Evolutionary conservation across 2,113 vertebrate species (phyloP), one percentile per base, ranked within the genome.

Genomic region (Mustela lutreola): DNA sequence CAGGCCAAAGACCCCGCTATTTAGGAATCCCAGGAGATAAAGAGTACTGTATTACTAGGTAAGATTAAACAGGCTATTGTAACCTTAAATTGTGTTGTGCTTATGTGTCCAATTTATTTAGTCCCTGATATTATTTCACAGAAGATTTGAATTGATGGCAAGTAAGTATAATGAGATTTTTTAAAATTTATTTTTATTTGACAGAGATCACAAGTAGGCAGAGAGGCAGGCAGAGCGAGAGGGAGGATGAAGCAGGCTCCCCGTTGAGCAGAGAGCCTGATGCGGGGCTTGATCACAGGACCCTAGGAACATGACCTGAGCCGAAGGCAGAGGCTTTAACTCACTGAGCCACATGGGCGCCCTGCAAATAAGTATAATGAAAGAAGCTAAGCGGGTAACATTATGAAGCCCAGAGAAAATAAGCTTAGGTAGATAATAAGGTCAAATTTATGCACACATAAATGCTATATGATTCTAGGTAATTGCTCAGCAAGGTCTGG

Each of bases 21-120:
- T 97, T 99, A 73, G 99, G 98, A 63, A 97, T 99, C 97, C 99
- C 99, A 22, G 99, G 99, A 98, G 99, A 99, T 98, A 99, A 99
- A 92, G 99, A 99, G 94, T 98, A 99, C 98, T 99, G 99, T 97
- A 99, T 99, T 98, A 99, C 99, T 80, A 99, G 99, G 99, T 99
- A 92, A 98, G 98, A 11, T 73, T 22, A 82, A 93, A 82, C 0
- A 91, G n/a, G 26, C 10, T 4, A 1, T 56, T 79, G 62, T 65
- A 60, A 56, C 45, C 19, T 10, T 4, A 14, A 48, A 31, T 12
- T 45, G 15, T 16, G 5, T 88, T 62, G 2, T 1, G 4, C 15
- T 8, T 36, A 0, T 83, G 73, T 67, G 90, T 26, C 9, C 70
- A 2, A 12, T 45, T 82, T 16, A 60, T 3, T 92, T 92, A 9